Evolutionary conservation across 2,888 invertebrate genomes (phyloP).

Genomic region (Eubasilissa splendida): DNA sequence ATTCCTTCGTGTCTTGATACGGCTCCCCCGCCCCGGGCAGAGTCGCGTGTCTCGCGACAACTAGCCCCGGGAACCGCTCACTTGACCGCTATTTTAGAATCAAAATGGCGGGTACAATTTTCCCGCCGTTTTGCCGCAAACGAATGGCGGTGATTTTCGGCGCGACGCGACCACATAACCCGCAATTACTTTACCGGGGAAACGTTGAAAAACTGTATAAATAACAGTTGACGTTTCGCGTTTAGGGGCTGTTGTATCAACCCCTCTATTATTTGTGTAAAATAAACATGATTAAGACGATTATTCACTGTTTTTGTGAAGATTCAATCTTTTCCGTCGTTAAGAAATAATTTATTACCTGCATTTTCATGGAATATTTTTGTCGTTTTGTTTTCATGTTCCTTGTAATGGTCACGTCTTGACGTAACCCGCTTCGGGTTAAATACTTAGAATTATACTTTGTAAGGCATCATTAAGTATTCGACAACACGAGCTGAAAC

Average conservation of each 20-base stretch:
- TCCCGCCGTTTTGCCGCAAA: constrained; percentile 18
- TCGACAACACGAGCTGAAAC: no score
- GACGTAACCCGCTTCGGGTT: no score
- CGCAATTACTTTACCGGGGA: background rate
- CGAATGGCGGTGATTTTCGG: constrained; percentile 13
- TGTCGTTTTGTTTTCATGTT: no score
- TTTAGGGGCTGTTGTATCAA: background rate
- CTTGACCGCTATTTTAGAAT: constrained; percentile 16
- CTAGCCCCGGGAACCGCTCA: no score
- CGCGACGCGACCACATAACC: constrained; percentile 4
- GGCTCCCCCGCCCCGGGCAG: no score
- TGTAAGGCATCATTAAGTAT: no score
- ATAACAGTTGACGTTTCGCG: background rate
- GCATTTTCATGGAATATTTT: no score
- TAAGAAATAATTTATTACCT: no score
- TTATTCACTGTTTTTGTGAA: background rate
- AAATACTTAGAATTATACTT: no score
- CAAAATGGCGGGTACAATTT: background rate
- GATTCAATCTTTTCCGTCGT: background rate
- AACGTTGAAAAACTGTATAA: background rate
- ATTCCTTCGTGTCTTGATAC: no score
- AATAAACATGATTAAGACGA: constrained; percentile 6
- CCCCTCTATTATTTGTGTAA: background rate
- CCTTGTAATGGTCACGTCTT: no score
- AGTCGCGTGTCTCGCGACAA: no score